Evolutionary conservation across 2,113 vertebrate genomes (phyloP).

Genomic region (Strigops habroptila): DNA sequence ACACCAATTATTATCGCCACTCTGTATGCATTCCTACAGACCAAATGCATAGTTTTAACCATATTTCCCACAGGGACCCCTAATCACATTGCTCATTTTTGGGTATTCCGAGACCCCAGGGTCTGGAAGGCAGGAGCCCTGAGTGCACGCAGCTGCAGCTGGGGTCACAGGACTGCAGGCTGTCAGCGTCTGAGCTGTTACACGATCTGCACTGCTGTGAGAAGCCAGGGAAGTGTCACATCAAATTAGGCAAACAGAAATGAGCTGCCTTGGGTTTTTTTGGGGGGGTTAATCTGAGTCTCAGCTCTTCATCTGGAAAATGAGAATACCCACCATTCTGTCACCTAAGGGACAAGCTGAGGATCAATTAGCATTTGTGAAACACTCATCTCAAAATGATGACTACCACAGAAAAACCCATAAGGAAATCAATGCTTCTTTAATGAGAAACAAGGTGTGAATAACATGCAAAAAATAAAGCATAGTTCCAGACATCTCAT

Average conservation of each 20-base stretch:
- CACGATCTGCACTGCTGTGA: not conserved
- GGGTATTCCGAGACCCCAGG: not conserved
- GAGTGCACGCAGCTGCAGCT: conserved; percentile 14
- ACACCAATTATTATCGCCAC: rapidly evolving
- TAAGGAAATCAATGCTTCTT: conserved; percentile 5
- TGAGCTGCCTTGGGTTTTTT: not conserved
- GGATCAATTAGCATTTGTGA: not conserved
- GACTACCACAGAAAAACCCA: not conserved
- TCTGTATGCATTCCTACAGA: not conserved
- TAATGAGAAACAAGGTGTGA: not conserved
- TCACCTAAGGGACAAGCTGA: not conserved
- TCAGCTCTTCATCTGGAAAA: not conserved
- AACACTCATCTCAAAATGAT: not conserved
- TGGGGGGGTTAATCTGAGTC: not conserved
- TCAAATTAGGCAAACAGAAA: not conserved
- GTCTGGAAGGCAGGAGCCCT: not conserved
- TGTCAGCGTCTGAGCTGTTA: not conserved
- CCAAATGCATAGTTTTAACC: not conserved
- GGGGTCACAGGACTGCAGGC: not conserved
- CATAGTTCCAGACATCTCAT: not conserved
- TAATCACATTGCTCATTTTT: not conserved
- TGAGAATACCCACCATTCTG: not conserved
- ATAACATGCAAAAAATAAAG: not conserved
- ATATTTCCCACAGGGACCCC: not conserved
- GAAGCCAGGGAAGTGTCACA: not conserved